Conservation (phyloP, 2,888 invertebrate genomes). For the Rambutsinella grinnellia region DNA sequence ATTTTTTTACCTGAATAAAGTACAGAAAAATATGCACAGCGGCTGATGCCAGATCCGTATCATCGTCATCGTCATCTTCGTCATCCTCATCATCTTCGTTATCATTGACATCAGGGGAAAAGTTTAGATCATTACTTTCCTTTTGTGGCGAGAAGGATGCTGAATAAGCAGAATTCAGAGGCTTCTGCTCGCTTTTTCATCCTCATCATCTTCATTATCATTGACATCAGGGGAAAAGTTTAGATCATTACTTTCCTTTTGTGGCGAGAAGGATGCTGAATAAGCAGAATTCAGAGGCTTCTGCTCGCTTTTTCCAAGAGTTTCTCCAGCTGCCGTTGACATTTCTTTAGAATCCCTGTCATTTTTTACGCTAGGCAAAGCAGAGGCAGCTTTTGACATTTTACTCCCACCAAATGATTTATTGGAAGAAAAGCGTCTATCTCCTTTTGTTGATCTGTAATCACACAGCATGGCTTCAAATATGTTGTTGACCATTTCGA, state of each 20-base stretch:
- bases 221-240: conserved; percentile 5
- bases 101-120: conserved; percentile 5
- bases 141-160: conserved; percentile 1
- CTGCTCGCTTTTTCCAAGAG: conserved; percentile 10
- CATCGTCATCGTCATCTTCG: conserved; percentile 71
- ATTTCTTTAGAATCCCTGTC: conserved; percentile 3
- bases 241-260: conserved; percentile 31
- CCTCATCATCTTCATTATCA: conserved; percentile 25
- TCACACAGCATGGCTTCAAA: conserved; percentile 61
- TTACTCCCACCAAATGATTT: conserved; percentile 11
- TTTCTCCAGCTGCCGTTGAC: conserved; percentile 19
- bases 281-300: no score
- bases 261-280: conserved; percentile 10
- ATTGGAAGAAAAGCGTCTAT: background rate
- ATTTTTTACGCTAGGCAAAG: conserved; percentile 5
- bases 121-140: conserved; percentile 30
- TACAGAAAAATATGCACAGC: conserved; percentile 88
- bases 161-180: conserved; percentile 26
- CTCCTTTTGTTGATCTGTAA: conserved; percentile 21
- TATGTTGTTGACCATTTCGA: conserved; percentile 64
- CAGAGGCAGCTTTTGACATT: conserved; percentile 3
- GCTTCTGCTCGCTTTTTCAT: no score
- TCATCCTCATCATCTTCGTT: conserved; percentile 29
- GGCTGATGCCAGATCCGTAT: conserved; percentile 82
- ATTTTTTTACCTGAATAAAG: conserved; percentile 77